These are phyloP conservation scores for Melanophora roralis DNA, from an alignment of 2,888 invertebrate genomes.

Conservation along the genomic window DNA sequence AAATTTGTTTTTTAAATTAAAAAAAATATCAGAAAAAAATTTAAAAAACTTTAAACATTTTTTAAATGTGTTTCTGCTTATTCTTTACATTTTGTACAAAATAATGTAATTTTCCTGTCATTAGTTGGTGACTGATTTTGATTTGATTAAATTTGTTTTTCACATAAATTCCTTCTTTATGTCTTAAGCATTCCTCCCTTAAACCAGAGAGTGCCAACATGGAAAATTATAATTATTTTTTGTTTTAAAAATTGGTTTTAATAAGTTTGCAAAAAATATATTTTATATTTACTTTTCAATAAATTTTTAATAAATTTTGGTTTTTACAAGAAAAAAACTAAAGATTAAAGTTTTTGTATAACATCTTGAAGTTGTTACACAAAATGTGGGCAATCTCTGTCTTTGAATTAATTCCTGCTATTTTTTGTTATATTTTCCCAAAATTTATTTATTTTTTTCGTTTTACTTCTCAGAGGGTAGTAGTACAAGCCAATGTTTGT, in stretches of 20 bases:
- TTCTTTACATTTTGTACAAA: neutral
- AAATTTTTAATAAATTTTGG: neutral
- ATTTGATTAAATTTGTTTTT: slow-evolving; percentile 69
- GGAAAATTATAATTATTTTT: no score
- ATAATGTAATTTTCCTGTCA: slow-evolving; percentile 71
- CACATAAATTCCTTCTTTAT: slow-evolving; percentile 5
- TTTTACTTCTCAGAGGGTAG: slow-evolving; percentile 29
- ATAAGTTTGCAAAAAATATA: no score
- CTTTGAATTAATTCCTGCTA: neutral
- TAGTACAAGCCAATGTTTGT: slow-evolving; percentile 22
- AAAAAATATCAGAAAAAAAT: no score
- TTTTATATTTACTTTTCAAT: no score
- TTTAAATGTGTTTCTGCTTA: neutral
- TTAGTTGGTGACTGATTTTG: slow-evolving; percentile 73
- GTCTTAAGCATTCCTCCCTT: slow-evolving; percentile 15
- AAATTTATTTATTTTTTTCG: slow-evolving; percentile 21
- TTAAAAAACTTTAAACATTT: neutral
- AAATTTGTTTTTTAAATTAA: no score
- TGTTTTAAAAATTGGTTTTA: no score
- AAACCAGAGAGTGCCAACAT: neutral
- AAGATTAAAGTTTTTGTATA: no score
- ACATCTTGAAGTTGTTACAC: no score
- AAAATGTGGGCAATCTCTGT: no score
- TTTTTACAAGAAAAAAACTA: no score
- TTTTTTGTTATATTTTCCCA: slow-evolving; percentile 12